Evolutionary conservation across 2,113 vertebrate genomes (phyloP).

Genomic region (Cathartes aura): DNA sequence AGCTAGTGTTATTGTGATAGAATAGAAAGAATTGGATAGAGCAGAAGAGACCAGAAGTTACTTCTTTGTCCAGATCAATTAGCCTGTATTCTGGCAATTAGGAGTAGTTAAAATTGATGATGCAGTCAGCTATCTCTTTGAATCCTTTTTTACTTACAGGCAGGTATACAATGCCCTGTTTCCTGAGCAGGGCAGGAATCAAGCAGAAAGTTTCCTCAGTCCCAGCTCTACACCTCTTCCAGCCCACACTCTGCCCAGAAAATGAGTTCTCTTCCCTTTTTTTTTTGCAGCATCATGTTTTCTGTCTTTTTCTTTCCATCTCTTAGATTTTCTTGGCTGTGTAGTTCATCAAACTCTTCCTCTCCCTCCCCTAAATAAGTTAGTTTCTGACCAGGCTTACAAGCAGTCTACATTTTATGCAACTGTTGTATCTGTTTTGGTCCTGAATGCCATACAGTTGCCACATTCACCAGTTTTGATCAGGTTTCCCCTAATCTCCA

Average conservation of each 20-base stretch:
- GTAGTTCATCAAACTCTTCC: background rate
- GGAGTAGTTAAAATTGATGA: background rate
- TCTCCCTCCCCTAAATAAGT: background rate
- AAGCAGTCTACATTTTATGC: background rate
- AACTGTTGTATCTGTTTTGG: background rate
- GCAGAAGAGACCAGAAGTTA: background rate
- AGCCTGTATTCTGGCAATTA: background rate
- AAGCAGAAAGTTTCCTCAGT: background rate
- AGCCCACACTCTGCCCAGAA: background rate
- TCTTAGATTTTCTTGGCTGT: background rate
- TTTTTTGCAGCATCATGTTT: background rate
- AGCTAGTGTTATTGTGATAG: background rate
- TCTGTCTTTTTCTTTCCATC: background rate
- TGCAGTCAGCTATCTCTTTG: background rate
- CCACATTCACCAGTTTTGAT: background rate
- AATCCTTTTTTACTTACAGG: background rate
- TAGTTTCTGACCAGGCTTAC: background rate
- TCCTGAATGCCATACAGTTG: background rate
- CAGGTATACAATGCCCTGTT: background rate
- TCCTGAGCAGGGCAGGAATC: background rate
- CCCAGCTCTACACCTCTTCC: background rate
- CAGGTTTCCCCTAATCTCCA: background rate
- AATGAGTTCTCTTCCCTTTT: background rate
- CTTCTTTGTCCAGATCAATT: background rate
- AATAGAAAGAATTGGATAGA: background rate